Conservation (phyloP, 53 echinoderm and acorn worm species). For the Mesocentrotus franciscanus region DNA sequence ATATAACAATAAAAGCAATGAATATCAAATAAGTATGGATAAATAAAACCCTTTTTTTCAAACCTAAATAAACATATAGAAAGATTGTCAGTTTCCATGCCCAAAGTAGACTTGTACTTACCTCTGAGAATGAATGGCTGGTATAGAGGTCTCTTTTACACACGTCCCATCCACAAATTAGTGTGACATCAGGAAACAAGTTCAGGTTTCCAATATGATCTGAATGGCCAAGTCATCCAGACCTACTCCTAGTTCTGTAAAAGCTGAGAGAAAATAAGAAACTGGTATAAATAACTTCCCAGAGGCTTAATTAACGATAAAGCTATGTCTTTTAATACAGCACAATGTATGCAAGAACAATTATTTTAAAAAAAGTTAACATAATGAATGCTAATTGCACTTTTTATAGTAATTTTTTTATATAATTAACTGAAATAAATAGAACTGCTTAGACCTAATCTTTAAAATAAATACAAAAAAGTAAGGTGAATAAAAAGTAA, state of each 20-base stretch:
- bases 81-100: too few relatives aligned
- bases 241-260: constrained; percentile 55
- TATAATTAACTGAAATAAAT: not conserved
- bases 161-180: constrained; percentile 81
- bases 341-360: too few relatives aligned
- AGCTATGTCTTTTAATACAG: too few relatives aligned
- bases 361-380: too few relatives aligned
- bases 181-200: constrained; percentile 76
- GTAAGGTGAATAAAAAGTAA: too few relatives aligned
- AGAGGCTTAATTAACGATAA: too few relatives aligned
- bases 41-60: too few relatives aligned
- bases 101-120: constrained; percentile 11
- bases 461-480: not conserved
- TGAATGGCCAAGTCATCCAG: constrained; percentile 83
- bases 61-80: too few relatives aligned
- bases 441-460: not conserved
- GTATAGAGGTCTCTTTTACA: constrained; percentile 68
- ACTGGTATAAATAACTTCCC: not conserved
- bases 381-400: too few relatives aligned
- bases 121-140: constrained; percentile 70
- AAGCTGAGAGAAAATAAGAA: constrained; percentile 60
- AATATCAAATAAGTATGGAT: too few relatives aligned
- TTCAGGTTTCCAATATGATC: constrained; percentile 89
- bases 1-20: too few relatives aligned
- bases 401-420: too few relatives aligned